A percentile compares a stretch with the other conserved stretches of the same genome.
These are phyloP conservation scores for Limnephilus lunatus DNA, from an alignment of 2,888 invertebrate species.

Conservation along the genomic window DNA sequence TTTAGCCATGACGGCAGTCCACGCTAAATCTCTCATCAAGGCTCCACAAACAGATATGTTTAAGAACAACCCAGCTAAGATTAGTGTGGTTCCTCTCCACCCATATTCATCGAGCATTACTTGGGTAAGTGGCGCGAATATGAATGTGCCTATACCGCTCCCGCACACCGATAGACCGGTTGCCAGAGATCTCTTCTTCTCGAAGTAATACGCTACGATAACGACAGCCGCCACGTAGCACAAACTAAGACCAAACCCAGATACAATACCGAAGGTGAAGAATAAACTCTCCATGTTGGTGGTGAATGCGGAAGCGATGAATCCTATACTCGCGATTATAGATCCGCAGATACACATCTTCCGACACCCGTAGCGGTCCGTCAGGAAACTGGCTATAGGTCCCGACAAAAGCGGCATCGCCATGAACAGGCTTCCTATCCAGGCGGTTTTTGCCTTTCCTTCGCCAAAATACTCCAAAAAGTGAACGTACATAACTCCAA, in stretches of 20 bases:
- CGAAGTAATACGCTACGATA: slow-evolving; percentile 93
- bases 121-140: slow-evolving; percentile 89
- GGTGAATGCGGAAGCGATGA: slow-evolving; percentile 86
- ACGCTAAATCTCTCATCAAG: slow-evolving; percentile 85
- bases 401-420: slow-evolving; percentile 93
- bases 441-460: slow-evolving; percentile 91
- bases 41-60: slow-evolving; percentile 90
- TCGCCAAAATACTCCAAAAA: slow-evolving; percentile 91
- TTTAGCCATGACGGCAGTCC: slow-evolving; percentile 79
- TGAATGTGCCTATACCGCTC: slow-evolving; percentile 91
- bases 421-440: slow-evolving; percentile 94
- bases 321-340: slow-evolving; percentile 85
- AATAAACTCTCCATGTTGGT: slow-evolving; percentile 87
- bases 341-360: slow-evolving; percentile 88
- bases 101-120: slow-evolving; percentile 86
- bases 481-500: slow-evolving; percentile 92
- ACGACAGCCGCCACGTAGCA: slow-evolving; percentile 95
- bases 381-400: slow-evolving; percentile 89
- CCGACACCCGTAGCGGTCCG: slow-evolving; percentile 90
- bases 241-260: slow-evolving; percentile 90
- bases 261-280: slow-evolving; percentile 89
- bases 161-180: slow-evolving; percentile 93
- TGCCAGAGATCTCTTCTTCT: slow-evolving; percentile 88
- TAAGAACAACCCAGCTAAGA: slow-evolving; percentile 87
- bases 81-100: slow-evolving; percentile 90